Base-by-base conservation (phyloP, 2,113 vertebrate species). In the Damaliscus lunatus region DNA sequence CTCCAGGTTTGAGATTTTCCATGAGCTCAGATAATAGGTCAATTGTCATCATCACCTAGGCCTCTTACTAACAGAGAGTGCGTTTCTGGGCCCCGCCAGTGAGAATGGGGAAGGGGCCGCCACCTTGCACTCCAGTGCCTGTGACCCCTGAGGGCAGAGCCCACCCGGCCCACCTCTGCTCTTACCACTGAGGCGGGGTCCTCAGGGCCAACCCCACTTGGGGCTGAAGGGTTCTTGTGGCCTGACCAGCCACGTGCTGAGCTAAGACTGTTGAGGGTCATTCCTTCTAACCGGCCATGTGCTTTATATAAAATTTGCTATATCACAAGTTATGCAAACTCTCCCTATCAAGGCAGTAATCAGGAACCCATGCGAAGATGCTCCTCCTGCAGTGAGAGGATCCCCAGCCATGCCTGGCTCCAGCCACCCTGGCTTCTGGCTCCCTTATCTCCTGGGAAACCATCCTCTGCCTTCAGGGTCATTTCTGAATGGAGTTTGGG, bases 21-120 rank as follows among this genome's bases (percentile, higher is more conserved):
- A 33, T 10, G 11, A 10, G 46, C 29, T 50, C n/a, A 53, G n/a
- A 29, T 21, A 52, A 33, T 3, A 43, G 25, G 3, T 7, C 2
- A 1, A 0, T 25, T 1, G 1, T 29, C n/a, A n/a, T 12, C 43
- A 2, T 23, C 27, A 21, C 27, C 3, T 3, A 0, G 5, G 33
- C 16, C 13, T 8, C 31, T 60, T 27, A 31, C 2, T 53, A 23
- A 17, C 14, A 17, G 33, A 46, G 40, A n/a, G 36, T 5, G 31
- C 1, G 6, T 48, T 13, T 31, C 64, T 4, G 53, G 77, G 60
- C 64, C 23, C 52, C 6, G 0, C 5, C 0, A 0, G 1, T 11
- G 8, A 67, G 57, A 6, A 6, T 4, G 4, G 64, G 29, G 33
- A 74, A 10, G 15, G 6, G 19, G 7, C 14, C 0, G 0, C 16